Conservation (phyloP, 2,888 invertebrate genomes). For the Hyposoter dolosus region DNA sequence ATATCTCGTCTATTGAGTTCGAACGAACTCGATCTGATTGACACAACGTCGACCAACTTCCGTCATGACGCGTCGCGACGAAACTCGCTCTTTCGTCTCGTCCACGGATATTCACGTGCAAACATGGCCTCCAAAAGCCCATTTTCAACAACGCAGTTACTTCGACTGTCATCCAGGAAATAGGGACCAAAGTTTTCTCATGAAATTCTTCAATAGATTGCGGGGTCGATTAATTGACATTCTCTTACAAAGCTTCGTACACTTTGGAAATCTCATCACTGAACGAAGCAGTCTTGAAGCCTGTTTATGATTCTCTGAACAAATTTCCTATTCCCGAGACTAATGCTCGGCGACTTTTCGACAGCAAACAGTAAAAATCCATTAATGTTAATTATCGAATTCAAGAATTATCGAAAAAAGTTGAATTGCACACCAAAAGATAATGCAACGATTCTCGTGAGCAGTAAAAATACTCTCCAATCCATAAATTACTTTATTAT, state of each 20-base stretch:
- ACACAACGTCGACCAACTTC: constrained; percentile 42
- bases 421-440: not conserved
- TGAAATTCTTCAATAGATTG: not conserved
- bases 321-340: not conserved
- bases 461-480: not conserved
- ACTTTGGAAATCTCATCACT: not conserved
- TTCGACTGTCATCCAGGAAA: not conserved
- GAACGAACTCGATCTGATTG: constrained; percentile 46
- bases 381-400: too few relatives aligned
- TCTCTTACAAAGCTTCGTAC: not conserved
- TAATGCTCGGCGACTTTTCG: not conserved
- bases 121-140: not conserved
- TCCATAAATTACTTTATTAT: not conserved
- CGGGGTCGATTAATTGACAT: not conserved
- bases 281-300: not conserved
- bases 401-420: not conserved
- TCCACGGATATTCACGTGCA: not conserved
- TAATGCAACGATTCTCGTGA: not conserved
- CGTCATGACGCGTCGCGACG: constrained; percentile 23
- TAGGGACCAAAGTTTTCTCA: not conserved
- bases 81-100: constrained; percentile 22
- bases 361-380: not conserved
- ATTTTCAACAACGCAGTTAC: not conserved
- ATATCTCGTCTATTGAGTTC: constrained; percentile 27
- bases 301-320: not conserved